A percentile compares a stretch with the other conserved stretches of the same genome.
Conservation (phyloP, 2,888 invertebrate species). For the Dicroscelio sp. region DNA sequence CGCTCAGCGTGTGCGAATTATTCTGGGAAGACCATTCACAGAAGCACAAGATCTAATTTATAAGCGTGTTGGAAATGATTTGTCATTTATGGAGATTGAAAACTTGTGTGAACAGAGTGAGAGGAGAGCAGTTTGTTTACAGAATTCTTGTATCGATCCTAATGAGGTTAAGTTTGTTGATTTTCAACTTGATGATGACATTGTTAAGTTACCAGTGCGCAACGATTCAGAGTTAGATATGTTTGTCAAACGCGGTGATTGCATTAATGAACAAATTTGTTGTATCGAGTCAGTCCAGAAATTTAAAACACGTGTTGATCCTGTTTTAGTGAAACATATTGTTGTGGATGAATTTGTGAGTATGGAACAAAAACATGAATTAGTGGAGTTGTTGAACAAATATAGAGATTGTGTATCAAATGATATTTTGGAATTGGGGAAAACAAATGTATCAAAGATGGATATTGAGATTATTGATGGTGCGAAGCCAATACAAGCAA, state of each 20-base stretch:
- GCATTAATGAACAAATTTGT: neutral
- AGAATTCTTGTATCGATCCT: neutral
- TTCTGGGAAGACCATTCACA: conserved; percentile 55
- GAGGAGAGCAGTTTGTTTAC: neutral
- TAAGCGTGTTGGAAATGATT: conserved; percentile 28
- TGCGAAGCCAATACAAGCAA: conserved; percentile 15
- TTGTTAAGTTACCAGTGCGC: neutral
- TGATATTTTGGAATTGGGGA: conserved; percentile 7
- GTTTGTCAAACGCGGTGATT: neutral
- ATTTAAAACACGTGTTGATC: no score
- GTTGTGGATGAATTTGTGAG: no score
- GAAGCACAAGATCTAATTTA: conserved; percentile 38
- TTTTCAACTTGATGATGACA: neutral
- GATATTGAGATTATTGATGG: conserved; percentile 55
- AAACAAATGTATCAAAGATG: conserved; percentile 40
- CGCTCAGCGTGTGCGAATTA: conserved; percentile 36
- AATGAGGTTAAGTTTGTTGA: neutral
- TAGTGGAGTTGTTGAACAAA: no score
- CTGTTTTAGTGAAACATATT: no score
- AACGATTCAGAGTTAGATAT: neutral
- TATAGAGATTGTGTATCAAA: conserved; percentile 18
- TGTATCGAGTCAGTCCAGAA: neutral
- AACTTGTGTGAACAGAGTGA: neutral
- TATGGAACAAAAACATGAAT: no score
- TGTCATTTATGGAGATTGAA: neutral